Base-by-base conservation (phyloP, 2,113 vertebrate species). In the Ophiodon elongatus region DNA sequence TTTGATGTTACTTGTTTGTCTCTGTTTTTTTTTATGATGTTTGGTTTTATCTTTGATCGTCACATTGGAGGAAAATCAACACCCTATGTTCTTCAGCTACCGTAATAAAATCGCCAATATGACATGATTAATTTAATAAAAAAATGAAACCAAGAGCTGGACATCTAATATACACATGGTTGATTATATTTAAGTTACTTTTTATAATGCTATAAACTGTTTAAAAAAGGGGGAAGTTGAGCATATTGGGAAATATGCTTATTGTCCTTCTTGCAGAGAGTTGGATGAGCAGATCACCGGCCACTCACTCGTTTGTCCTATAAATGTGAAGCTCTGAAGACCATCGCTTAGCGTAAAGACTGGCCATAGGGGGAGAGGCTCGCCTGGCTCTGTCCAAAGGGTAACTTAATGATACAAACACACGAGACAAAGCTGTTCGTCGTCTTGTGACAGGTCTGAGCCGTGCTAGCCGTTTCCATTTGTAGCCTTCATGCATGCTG, bases 1-100 rank as follows among this genome's bases (percentile, higher is more conserved):
- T 66, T 29, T 82, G 62, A 70, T 43, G 31, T 56, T 23, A 37
- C 25, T n/a, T 8, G 57, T 76, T 79, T 59, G 47, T 73, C 31
- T 71, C 35, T 69, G 47, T 41, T 14, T 10, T 63, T 25, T 41
- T 13, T 15, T 31, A 15, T 15, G 21, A 47, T 19, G 37, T 62
- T 31, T 54, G 8, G 41, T 19, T 43, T 52, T 50, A 17, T 62
- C 29, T 54, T 17, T 23, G 33, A 50, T 1, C 6, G 25, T 68
- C 57, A 57, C 6, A 27, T 19, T 54, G 43, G 50, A 69, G 45
- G 29, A 73, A 31, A 21, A 6, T n/a, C 5, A 27, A 33, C 37
- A 52, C 3, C 2, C 17, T 8, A 13, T 13, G 3, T 23, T n/a
- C 7, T 9, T 50, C 21, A 17, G 31, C 29, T 15, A 59, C 57